These are phyloP conservation scores for Theocolax elegans DNA, from an alignment of 1,140 invertebrate species.

Conservation along the genomic window DNA sequence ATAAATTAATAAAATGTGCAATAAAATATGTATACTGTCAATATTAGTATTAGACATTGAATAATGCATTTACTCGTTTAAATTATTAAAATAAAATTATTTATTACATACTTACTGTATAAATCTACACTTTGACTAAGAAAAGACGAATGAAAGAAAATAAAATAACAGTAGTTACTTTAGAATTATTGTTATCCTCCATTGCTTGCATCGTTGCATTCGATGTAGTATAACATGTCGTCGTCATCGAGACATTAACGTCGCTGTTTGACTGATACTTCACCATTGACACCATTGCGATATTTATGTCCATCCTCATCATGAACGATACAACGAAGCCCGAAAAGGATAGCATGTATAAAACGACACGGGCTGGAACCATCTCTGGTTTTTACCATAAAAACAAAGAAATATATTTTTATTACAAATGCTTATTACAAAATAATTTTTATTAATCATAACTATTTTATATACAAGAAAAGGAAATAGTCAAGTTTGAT, in stretches of 20 bases:
- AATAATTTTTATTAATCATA: neutral
- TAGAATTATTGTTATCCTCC: neutral
- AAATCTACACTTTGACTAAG: no score
- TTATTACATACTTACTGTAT: no score
- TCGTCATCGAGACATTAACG: slow-evolving; percentile 41
- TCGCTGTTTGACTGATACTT: slow-evolving; percentile 54
- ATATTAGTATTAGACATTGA: no score
- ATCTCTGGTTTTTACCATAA: slow-evolving; percentile 56
- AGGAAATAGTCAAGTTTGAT: no score
- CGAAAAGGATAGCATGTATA: slow-evolving; percentile 78
- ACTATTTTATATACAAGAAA: no score
- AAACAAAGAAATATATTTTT: slow-evolving; percentile 9
- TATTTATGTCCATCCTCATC: slow-evolving; percentile 81
- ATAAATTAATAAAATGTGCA: no score
- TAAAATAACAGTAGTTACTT: no score
- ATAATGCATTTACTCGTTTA: no score
- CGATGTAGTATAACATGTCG: slow-evolving; percentile 53
- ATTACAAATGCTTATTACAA: neutral
- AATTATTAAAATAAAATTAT: no score
- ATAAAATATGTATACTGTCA: no score
- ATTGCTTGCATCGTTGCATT: slow-evolving; percentile 36
- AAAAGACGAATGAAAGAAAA: no score
- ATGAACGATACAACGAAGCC: slow-evolving; percentile 81
- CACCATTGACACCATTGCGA: slow-evolving; percentile 78
- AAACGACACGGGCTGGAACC: slow-evolving; percentile 73